Evolutionary conservation across 1,140 invertebrate genomes (phyloP).

Genomic region (Apis dorsata): DNA sequence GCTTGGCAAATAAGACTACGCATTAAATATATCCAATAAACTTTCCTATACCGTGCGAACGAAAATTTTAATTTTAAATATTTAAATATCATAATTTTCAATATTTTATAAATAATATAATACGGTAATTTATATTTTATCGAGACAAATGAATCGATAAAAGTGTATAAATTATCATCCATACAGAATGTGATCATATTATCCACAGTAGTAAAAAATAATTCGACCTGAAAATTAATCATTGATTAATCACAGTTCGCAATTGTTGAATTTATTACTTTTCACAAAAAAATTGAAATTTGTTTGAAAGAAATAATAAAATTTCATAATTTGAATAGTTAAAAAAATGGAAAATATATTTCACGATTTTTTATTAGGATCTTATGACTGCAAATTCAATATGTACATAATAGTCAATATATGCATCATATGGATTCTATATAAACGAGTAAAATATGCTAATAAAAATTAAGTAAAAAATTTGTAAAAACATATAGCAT

Average conservation of each 20-base stretch:
- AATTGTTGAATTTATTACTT: background rate
- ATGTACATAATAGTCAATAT: constrained; percentile 51
- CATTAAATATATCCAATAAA: too few species aligned
- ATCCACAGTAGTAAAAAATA: background rate
- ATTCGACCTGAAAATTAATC: too few species aligned
- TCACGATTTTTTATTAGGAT: constrained; percentile 51
- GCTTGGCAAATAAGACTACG: too few species aligned
- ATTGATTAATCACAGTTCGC: too few species aligned
- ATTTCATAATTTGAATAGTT: background rate
- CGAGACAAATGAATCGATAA: background rate
- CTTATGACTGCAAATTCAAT: constrained; percentile 39
- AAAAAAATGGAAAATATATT: background rate
- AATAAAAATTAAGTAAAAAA: constrained; percentile 44
- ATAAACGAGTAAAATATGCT: background rate
- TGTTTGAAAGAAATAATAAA: background rate
- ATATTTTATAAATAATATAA: too few species aligned
- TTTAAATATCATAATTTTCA: too few species aligned
- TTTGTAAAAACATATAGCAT: background rate
- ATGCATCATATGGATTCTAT: background rate
- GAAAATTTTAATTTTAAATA: too few species aligned
- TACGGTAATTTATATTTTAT: too few species aligned
- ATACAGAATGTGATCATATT: background rate
- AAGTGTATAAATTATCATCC: background rate
- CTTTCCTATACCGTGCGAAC: too few species aligned
- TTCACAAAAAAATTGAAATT: too few species aligned